These are phyloP conservation scores for Caenorhabditis sinica DNA, from an alignment of 2,888 invertebrate genomes.

Conservation along the genomic window DNA sequence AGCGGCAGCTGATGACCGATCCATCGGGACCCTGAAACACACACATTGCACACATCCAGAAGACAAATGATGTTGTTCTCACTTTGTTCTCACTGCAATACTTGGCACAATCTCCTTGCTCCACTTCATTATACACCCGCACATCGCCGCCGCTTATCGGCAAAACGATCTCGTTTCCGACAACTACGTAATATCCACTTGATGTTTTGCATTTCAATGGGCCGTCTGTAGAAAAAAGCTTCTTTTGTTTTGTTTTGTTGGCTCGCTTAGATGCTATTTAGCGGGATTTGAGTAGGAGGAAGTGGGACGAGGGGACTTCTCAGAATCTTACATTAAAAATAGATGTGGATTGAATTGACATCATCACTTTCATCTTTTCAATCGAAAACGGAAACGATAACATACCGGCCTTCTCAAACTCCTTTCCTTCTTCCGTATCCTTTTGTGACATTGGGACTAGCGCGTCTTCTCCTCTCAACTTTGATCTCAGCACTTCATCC, in stretches of 20 bases:
- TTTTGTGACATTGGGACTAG: conserved; percentile 62
- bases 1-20: conserved; percentile 75
- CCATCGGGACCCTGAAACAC: conserved; percentile 75
- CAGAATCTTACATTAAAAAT: conserved; percentile 7
- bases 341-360: conserved; percentile 1
- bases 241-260: conserved; percentile 8
- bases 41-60: neutral
- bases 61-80: conserved; percentile 43
- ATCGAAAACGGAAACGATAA: conserved; percentile 14
- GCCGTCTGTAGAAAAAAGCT: conserved; percentile 38
- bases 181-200: conserved; percentile 80
- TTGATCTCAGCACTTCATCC: conserved; percentile 65
- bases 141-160: conserved; percentile 69
- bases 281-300: conserved; percentile 1
- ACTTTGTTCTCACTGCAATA: conserved; percentile 77
- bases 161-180: conserved; percentile 80
- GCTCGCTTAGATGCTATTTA: neutral
- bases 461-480: conserved; percentile 62
- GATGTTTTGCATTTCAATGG: conserved; percentile 72
- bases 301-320: conserved; percentile 4
- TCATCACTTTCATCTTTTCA: conserved; percentile 8
- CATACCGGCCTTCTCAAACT: conserved; percentile 54
- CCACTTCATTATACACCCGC: conserved; percentile 74
- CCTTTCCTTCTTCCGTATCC: conserved; percentile 49
- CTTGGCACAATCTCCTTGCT: conserved; percentile 79